phyloP scores from a whole-genome alignment of 1,140 invertebrate genomes.

The Drosophila biarmipes region DNA sequence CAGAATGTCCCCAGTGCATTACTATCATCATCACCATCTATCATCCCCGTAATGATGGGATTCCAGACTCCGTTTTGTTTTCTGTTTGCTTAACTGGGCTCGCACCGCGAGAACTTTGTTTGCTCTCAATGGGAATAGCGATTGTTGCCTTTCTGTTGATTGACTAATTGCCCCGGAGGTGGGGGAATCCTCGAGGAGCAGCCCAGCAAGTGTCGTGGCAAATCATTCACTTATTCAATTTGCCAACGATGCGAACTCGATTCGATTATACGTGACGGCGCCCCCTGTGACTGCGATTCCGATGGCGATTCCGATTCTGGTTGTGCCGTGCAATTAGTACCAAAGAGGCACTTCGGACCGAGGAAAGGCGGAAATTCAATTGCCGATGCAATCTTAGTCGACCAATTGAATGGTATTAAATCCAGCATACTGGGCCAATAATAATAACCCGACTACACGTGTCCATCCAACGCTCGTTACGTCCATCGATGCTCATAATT shows the following conservation, averaged over 20 bases:
- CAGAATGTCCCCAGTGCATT: neutral
- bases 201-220: slow-evolving; percentile 32
- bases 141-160: slow-evolving; percentile 54
- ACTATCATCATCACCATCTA: neutral
- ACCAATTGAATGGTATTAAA: slow-evolving; percentile 78
- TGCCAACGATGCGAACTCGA: slow-evolving; percentile 50
- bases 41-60: neutral
- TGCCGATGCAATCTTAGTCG: slow-evolving; percentile 45
- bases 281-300: slow-evolving; percentile 5
- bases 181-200: neutral
- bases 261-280: slow-evolving; percentile 21
- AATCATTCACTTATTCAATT: slow-evolving; percentile 55
- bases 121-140: slow-evolving; percentile 26
- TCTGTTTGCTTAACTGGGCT: slow-evolving; percentile 44
- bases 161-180: slow-evolving; percentile 63
- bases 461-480: slow-evolving; percentile 55
- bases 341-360: slow-evolving; percentile 23
- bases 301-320: slow-evolving; percentile 3
- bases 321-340: slow-evolving; percentile 38
- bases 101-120: slow-evolving; percentile 34
- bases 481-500: slow-evolving; percentile 60
- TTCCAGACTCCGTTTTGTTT: slow-evolving; percentile 17
- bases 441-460: slow-evolving; percentile 60
- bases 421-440: slow-evolving; percentile 46
- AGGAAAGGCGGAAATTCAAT: slow-evolving; percentile 16